Evolutionary conservation across 2,113 vertebrate species (phyloP).

Genomic region (Amblyornis subalaris): DNA sequence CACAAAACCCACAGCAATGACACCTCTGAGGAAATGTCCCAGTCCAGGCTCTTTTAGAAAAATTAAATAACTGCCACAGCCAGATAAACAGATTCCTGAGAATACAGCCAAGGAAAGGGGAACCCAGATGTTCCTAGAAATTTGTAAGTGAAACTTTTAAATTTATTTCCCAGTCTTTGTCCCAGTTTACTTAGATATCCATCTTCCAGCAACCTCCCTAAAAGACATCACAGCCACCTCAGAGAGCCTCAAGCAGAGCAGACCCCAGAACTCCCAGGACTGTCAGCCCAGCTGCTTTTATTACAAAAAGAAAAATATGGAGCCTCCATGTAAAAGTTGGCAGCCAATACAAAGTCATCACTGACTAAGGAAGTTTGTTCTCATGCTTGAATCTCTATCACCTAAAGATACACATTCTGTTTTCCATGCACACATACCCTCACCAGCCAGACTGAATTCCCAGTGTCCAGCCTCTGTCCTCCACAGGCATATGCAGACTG

Average conservation of each 20-base stretch:
- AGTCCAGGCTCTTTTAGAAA: background rate
- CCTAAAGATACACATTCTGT: background rate
- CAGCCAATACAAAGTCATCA: background rate
- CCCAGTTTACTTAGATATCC: background rate
- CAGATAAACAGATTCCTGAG: background rate
- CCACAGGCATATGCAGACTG: accelerated
- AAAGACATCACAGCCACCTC: background rate
- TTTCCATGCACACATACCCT: background rate
- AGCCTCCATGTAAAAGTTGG: background rate
- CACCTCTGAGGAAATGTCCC: background rate
- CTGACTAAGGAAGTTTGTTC: background rate
- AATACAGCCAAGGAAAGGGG: background rate
- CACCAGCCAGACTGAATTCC: background rate
- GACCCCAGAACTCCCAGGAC: background rate
- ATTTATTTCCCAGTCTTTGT: background rate
- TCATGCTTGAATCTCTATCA: background rate
- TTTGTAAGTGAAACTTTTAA: background rate
- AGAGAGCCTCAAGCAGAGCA: background rate
- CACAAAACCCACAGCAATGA: background rate
- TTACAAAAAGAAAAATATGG: background rate
- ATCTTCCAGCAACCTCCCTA: background rate
- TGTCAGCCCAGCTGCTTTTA: background rate
- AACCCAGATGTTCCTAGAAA: background rate
- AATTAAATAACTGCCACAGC: background rate
- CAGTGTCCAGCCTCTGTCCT: background rate